Percentiles rank a stretch among this genome's conserved stretches.
These are phyloP conservation scores for Pegoplata infirma DNA, from an alignment of 2,888 invertebrate genomes.

Conservation along the genomic window DNA sequence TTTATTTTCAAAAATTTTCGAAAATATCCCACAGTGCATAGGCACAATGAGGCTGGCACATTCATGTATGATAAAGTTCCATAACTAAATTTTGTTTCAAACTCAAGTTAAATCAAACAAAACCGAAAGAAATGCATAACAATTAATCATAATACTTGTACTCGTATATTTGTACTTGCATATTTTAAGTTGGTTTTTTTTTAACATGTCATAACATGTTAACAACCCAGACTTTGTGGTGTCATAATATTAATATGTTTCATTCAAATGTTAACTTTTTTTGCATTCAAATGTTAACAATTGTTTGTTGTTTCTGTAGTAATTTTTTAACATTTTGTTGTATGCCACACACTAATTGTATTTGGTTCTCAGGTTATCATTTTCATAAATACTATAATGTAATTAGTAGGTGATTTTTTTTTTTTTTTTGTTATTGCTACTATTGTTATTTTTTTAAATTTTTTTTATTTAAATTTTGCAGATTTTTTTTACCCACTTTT, in stretches of 20 bases:
- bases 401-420: not conserved
- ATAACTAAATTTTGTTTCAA: too few relatives aligned
- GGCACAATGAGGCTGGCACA: too few relatives aligned
- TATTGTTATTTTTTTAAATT: not conserved
- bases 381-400: slow-evolving; percentile 44
- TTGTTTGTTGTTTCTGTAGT: not conserved
- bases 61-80: too few relatives aligned
- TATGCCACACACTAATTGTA: not conserved
- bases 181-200: not conserved
- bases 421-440: not conserved
- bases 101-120: too few relatives aligned
- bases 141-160: not conserved
- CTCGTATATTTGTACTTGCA: not conserved
- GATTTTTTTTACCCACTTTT: too few relatives aligned
- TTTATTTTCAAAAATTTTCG: too few relatives aligned
- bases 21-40: too few relatives aligned
- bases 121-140: not conserved
- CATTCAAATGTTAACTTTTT: not conserved
- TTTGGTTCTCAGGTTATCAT: slow-evolving; percentile 50
- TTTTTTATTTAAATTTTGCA: not conserved
- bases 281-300: not conserved
- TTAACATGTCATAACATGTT: slow-evolving; percentile 4
- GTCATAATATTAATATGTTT: slow-evolving; percentile 23
- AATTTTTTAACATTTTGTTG: not conserved
- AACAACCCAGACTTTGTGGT: slow-evolving; percentile 54